Conservation (phyloP, 2,113 vertebrate species). For the Eurystomus gularis region DNA sequence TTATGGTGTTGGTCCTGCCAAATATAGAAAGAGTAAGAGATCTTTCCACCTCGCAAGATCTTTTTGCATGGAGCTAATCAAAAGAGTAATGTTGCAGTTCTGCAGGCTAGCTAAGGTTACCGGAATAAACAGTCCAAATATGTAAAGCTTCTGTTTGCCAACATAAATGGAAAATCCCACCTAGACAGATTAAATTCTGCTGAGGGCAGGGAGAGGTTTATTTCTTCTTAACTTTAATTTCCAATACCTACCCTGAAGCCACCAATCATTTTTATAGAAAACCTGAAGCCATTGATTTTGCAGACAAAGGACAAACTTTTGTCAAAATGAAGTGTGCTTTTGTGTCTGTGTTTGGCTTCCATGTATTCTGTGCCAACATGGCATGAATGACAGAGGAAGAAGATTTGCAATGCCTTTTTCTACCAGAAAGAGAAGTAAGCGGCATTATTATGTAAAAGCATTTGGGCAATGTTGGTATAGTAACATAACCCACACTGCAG, state of each 20-base stretch:
- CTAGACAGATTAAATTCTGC: constrained; percentile 54
- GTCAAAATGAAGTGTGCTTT: neutral
- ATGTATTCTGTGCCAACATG: neutral
- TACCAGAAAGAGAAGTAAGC: neutral
- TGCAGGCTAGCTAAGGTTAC: constrained; percentile 52
- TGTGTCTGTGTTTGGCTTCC: neutral
- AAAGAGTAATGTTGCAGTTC: constrained; percentile 34
- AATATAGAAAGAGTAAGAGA: constrained; percentile 56
- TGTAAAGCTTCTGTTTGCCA: constrained; percentile 41
- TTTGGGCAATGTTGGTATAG: neutral
- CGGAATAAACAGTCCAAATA: constrained; percentile 57
- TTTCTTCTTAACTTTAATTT: constrained; percentile 42
- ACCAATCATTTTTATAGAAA: constrained; percentile 38
- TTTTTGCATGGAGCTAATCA: constrained; percentile 57
- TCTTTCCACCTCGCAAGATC: constrained; percentile 24
- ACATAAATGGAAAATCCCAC: constrained; percentile 68
- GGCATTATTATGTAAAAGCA: neutral
- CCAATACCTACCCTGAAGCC: neutral
- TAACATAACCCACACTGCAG: neutral
- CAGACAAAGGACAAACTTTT: neutral
- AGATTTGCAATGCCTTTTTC: neutral
- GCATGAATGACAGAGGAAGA: neutral
- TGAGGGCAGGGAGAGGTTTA: constrained; percentile 27
- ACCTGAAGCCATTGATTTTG: neutral
- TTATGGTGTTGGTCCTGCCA: constrained; percentile 47